Conservation (phyloP, 2,888 invertebrate species). For the Rhagonycha lutea region DNA sequence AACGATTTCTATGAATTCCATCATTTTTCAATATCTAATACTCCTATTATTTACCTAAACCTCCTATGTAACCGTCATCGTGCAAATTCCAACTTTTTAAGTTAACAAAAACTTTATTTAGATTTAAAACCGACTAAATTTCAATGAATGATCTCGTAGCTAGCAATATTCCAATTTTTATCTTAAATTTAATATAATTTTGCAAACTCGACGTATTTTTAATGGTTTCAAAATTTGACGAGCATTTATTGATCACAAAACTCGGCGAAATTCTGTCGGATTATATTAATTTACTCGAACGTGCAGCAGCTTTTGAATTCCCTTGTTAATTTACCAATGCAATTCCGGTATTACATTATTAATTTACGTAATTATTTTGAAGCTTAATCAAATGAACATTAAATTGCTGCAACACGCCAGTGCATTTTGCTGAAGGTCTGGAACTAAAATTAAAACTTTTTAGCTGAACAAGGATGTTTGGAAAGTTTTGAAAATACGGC, state of each 20-base stretch:
- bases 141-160: too few species aligned
- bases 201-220: not conserved
- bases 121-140: too few species aligned
- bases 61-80: too few species aligned
- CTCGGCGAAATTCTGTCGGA: not conserved
- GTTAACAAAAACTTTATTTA: too few species aligned
- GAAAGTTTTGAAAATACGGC: conserved; percentile 93
- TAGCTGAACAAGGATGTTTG: conserved; percentile 83
- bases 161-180: too few species aligned
- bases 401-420: not conserved
- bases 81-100: too few species aligned
- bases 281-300: not conserved
- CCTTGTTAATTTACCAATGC: not conserved
- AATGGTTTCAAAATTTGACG: not conserved
- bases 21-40: too few species aligned
- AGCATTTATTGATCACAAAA: not conserved
- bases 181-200: too few species aligned
- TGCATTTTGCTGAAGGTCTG: not conserved
- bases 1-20: too few species aligned
- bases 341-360: not conserved
- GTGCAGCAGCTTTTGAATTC: not conserved
- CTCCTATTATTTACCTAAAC: too few species aligned
- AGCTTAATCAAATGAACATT: not conserved
- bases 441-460: not conserved
- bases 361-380: not conserved